A percentile compares a stretch with the other conserved stretches of the same genome.
phyloP scores from a whole-genome alignment of 2,888 invertebrate genomes.

The Tenthredo livida region DNA sequence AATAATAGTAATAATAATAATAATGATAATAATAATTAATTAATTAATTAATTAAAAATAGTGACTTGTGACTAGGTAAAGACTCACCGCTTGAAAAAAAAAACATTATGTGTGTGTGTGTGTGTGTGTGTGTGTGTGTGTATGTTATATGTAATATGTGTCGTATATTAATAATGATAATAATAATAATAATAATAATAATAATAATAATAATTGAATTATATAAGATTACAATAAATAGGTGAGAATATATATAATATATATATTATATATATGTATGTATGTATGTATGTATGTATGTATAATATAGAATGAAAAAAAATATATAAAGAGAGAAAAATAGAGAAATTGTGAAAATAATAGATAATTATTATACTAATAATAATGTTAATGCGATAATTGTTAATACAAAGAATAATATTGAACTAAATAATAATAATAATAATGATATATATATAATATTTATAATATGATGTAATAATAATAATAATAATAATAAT shows the following conservation, averaged over 20 bases:
- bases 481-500: conserved; percentile 53
- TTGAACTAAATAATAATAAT: conserved; percentile 57
- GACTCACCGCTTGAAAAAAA: conserved; percentile 77
- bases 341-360: conserved; percentile 36
- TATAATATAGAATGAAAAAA: conserved; percentile 43
- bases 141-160: conserved; percentile 17
- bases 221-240: conserved; percentile 44
- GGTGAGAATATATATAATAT: conserved; percentile 39
- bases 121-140: conserved; percentile 56
- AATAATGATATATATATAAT: background rate
- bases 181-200: conserved; percentile 63
- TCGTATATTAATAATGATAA: conserved; percentile 63
- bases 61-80: conserved; percentile 78
- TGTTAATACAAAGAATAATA: conserved; percentile 60
- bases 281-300: no score
- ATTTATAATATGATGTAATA: conserved; percentile 27
- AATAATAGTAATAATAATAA: conserved; percentile 75
- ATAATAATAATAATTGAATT: conserved; percentile 54
- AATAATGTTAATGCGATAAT: conserved; percentile 56
- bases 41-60: conserved; percentile 69
- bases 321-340: conserved; percentile 12
- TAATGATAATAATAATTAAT: conserved; percentile 74
- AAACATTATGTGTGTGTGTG: conserved; percentile 52
- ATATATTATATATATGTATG: no score
- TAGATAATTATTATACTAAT: conserved; percentile 56